Conservation (phyloP, 2,113 vertebrate genomes). For the Ameiurus melas region DNA sequence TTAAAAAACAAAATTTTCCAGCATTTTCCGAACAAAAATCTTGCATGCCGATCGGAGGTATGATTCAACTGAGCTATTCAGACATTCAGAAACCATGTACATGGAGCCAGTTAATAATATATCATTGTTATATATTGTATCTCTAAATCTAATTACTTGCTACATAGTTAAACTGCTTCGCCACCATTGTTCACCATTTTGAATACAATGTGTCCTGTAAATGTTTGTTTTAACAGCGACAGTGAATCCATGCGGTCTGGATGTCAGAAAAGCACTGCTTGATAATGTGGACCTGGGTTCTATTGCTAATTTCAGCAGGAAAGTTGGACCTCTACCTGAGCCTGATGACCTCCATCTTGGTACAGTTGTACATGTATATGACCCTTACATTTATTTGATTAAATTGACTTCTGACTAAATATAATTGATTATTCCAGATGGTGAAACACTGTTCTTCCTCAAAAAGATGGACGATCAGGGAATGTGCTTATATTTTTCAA, state of each 20-base stretch:
- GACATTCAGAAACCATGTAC: neutral
- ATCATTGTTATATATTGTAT: neutral
- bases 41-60: neutral
- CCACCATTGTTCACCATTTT: neutral
- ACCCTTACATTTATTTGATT: neutral
- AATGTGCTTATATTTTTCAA: slow-evolving; percentile 36
- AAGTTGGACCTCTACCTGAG: slow-evolving; percentile 67
- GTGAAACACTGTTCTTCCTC: slow-evolving; percentile 38
- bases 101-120: neutral
- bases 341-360: slow-evolving; percentile 52
- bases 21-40: neutral
- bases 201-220: neutral
- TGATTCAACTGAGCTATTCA: neutral
- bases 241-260: slow-evolving; percentile 58
- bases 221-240: neutral
- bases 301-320: slow-evolving; percentile 61
- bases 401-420: neutral
- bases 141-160: neutral
- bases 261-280: slow-evolving; percentile 67
- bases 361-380: neutral
- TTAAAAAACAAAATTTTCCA: neutral
- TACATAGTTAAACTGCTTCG: neutral
- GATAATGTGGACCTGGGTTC: slow-evolving; percentile 61
- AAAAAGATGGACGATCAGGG: slow-evolving; percentile 20
- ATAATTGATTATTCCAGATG: slow-evolving; percentile 38